Base-by-base conservation (phyloP, 2,113 vertebrate species). In the Cichladusa arquata region DNA sequence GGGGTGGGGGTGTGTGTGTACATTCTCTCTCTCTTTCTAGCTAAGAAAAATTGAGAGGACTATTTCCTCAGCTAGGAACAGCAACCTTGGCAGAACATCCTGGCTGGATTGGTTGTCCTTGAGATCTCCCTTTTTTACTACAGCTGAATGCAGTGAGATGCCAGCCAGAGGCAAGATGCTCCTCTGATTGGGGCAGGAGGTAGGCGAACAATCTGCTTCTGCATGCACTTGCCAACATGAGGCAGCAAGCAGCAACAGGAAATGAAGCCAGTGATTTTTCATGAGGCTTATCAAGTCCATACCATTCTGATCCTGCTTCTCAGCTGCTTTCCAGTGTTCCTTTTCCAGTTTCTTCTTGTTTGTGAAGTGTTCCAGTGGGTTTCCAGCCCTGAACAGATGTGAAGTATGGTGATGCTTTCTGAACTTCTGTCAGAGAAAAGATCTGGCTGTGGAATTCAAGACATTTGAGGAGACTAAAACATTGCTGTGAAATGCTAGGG, bases 71-170 rank as follows among this genome's bases (percentile, higher is more conserved):
- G 58, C 94, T 94, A 91, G 81, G 72, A 96, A 85, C 72, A 81
- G 80, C 90, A 94, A 67, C 88, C 92, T 96, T 96, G 96, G 96
- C 94, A 95, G 92, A 95, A 96, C 14, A 62, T 93, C 64, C 81
- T 86, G 58, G 92, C 85, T 95, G 80, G 61, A 74, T 87, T 81
- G 67, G 70, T 96, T 96, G 93, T 93, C 93, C 90, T 97, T 93
- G 94, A 94, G 93, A 90, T 91, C 91, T 65, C 72, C 72, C 42
- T 80, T 76, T 95, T 93, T 94, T 51, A 71, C 64, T 87, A 48
- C 74, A 94, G 95, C 92, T 97, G 96, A 95, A 85, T 78, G 69
- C 70, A 87, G 50, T 51, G 83, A 71, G 83, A 73, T 86, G 90
- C 74, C 86, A 89, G 86, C 88, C 80, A 87, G 77, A 95, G 80